Evolutionary conservation across 2,888 invertebrate species (phyloP), one percentile per base, ranked within the genome.

Genomic region (Himalopsyche tibetana): DNA sequence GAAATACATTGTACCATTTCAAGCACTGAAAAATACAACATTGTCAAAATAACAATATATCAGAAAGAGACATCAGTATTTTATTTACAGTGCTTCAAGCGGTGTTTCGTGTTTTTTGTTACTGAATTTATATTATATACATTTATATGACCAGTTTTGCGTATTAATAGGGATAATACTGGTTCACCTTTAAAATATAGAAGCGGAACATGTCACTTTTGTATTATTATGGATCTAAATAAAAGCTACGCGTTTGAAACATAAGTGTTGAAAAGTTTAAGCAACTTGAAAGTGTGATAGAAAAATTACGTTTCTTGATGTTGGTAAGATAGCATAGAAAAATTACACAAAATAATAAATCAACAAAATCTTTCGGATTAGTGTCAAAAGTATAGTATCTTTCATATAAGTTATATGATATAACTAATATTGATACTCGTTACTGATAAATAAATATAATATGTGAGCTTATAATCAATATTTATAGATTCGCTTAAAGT

Each of bases 101-200:
- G 19, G 63, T 63, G 15, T 63, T 63, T 19, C 9, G 63, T 11
- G 2, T 63, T 63, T 63, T 63, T 8, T 63, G 19, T 19, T 1
- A 28, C 15, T 63, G 19, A 19, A 12, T 63, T 63, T 63, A 19
- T 63, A 63, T 11, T n/a, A 63, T 28, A 8, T 19, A 63, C 63
- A 63, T 63, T 51, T 51, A 2, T 51, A 4, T 51, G 12, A 51
- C 51, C 3, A 63, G 63, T 28, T 56, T 63, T 63, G 63, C 63
- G 63, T 63, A 63, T 63, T 63, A 63, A 63, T 6, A 63, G 63
- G 63, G 63, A 63, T 19, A 80, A 36, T 42, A 42, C 80, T 80
- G 40, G 80, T 80, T 80, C 80, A 80, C 80, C 80, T 80, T 80
- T 80, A 8, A 80, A 38, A n/a, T 63, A 38, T 80, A 36, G 40